Base-by-base conservation (phyloP, 2,113 vertebrate genomes). In the Sander lucioperca region DNA sequence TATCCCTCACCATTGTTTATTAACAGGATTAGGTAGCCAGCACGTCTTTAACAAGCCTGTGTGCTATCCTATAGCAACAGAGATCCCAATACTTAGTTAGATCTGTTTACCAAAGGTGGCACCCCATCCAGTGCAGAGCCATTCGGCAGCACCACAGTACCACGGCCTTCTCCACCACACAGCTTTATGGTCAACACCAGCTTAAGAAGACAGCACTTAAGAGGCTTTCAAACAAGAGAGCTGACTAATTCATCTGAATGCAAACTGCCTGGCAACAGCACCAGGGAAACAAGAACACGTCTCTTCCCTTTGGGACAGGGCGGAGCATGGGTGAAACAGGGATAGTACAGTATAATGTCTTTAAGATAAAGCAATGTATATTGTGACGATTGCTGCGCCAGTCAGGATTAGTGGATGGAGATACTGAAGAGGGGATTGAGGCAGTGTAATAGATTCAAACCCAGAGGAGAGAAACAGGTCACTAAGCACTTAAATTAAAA, bases 181-280 rank as follows among this genome's bases (percentile, higher is more conserved):
- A 13, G 82, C 84, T 85, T 86, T 87, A 62, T 83, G 84, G 74
- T 82, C 88, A 87, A 84, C 74, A 57, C 56, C 74, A 75, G 65
- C 82, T 92, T 91, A 91, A 83, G 88, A 43, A 89, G 90, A 88
- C 50, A 79, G 76, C 21, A n/a, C 68, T 74, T 93, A 94, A 94
- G 91, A 94, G 88, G 93, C 86, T 94, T 94, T 94, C 65, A 86
- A 88, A 87, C 83, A 89, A 88, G 82, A 83, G 88, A 87, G 90
- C 89, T 90, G 88, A 89, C 82, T 89, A 91, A 92, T 86, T 89
- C 84, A 85, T 92, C 65, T 76, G 80, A 87, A 87, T 79, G 69
- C 83, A 94, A 91, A 90, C 91, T 94, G 93, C 92, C 93, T 93
- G 89, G 93, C 91, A 94, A 94, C 94, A 94, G 88, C 74, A 72